Evolutionary conservation across 1,140 invertebrate species (phyloP).

Genomic region (Euschistus heros): DNA sequence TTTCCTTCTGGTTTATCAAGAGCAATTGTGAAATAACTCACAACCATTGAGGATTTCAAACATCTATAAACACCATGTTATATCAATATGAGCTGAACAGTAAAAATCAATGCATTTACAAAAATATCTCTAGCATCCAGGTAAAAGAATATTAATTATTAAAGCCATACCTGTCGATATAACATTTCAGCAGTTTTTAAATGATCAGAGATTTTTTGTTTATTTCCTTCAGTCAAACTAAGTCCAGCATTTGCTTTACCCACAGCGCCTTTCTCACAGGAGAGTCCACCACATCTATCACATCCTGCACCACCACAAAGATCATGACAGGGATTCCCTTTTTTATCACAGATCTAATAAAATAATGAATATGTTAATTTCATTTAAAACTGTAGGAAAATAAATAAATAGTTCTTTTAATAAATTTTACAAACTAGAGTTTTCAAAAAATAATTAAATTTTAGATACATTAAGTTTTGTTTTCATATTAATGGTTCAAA

Average conservation of each 20-base stretch:
- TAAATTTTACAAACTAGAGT: too few relatives aligned
- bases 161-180: constrained; percentile 43
- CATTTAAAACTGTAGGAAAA: not conserved
- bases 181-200: constrained; percentile 63
- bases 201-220: constrained; percentile 64
- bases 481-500: too few relatives aligned
- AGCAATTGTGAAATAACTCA: too few relatives aligned
- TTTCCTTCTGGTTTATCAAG: too few relatives aligned
- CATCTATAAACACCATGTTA: too few relatives aligned
- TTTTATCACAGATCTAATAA: constrained; percentile 72
- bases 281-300: constrained; percentile 76
- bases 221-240: constrained; percentile 71
- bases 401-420: not conserved
- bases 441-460: too few relatives aligned
- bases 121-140: too few relatives aligned
- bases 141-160: constrained; percentile 18
- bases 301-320: constrained; percentile 93
- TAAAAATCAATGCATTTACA: too few relatives aligned
- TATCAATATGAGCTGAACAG: too few relatives aligned
- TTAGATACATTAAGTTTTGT: too few relatives aligned
- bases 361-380: constrained; percentile 14
- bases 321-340: constrained; percentile 72
- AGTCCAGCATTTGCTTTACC: constrained; percentile 76
- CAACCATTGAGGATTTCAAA: too few relatives aligned
- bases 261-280: constrained; percentile 79